A percentile compares a stretch with the other conserved stretches of the same genome.
Evolutionary conservation across 2,888 invertebrate genomes (phyloP).

Genomic region (Tachina grossa): DNA sequence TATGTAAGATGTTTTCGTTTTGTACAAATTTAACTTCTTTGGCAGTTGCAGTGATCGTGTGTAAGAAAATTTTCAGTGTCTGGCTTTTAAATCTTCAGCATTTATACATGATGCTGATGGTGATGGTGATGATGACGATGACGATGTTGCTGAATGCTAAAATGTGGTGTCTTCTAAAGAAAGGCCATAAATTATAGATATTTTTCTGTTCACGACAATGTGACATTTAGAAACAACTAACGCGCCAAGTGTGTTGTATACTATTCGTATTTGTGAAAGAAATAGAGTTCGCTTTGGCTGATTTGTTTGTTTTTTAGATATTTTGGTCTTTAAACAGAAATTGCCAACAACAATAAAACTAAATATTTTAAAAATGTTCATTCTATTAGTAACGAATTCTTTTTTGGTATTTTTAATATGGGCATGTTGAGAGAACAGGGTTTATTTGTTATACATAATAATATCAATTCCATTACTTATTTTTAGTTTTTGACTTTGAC

Average conservation of each 20-base stretch:
- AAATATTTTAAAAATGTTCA: slow-evolving; percentile 36
- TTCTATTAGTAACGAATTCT: slow-evolving; percentile 62
- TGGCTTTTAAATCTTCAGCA: slow-evolving; percentile 49
- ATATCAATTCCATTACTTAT: slow-evolving; percentile 30
- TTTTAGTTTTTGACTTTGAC: slow-evolving; percentile 50
- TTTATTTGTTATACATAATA: slow-evolving; percentile 39
- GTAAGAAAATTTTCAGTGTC: slow-evolving; percentile 48
- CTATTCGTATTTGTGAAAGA: slow-evolving; percentile 18
- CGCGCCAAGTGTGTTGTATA: slow-evolving; percentile 59
- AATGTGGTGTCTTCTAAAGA: slow-evolving; percentile 75
- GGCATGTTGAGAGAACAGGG: slow-evolving; percentile 38
- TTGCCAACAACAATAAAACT: slow-evolving; percentile 56
- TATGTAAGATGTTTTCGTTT: slow-evolving; percentile 38
- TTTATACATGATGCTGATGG: slow-evolving; percentile 5
- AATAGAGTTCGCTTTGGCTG: slow-evolving; percentile 39
- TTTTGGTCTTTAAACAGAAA: slow-evolving; percentile 70
- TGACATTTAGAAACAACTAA: slow-evolving; percentile 76
- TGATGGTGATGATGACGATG: slow-evolving; percentile 28
- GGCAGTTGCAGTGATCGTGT: slow-evolving; percentile 52
- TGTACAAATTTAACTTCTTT: slow-evolving; percentile 43
- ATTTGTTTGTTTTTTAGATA: slow-evolving; percentile 64
- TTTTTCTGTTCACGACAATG: slow-evolving; percentile 65
- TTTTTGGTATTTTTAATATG: slow-evolving; percentile 51
- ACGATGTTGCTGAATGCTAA: slow-evolving; percentile 40
- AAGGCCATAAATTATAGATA: slow-evolving; percentile 80